Conservation (phyloP, 2,113 vertebrate species). For the Suncus etruscus region DNA sequence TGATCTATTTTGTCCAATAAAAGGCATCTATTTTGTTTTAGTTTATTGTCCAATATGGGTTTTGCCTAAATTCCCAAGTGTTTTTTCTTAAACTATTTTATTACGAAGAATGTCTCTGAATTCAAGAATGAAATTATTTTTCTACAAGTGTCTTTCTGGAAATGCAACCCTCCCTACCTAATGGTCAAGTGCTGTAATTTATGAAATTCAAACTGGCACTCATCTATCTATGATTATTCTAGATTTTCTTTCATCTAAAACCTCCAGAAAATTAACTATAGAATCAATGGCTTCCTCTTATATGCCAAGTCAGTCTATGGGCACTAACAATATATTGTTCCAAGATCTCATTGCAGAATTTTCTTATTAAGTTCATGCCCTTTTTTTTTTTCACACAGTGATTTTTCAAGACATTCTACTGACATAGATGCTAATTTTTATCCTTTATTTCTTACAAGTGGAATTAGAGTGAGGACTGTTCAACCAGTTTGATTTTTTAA, state of each 20-base stretch:
- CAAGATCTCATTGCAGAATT: constrained; percentile 42
- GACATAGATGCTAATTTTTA: constrained; percentile 68
- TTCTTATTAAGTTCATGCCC: constrained; percentile 60
- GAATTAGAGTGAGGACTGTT: constrained; percentile 59
- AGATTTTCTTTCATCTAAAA: constrained; percentile 55
- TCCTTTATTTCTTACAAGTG: constrained; percentile 66
- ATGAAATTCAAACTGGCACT: constrained; percentile 18
- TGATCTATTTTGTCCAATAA: neutral
- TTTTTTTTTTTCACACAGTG: constrained; percentile 48
- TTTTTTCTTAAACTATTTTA: constrained; percentile 29
- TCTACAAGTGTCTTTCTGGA: constrained; percentile 4
- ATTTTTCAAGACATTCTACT: constrained; percentile 64
- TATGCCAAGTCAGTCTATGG: neutral
- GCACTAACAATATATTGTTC: constrained; percentile 64
- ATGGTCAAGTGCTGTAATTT: constrained; percentile 31
- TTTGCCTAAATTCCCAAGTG: neutral
- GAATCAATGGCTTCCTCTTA: constrained; percentile 40
- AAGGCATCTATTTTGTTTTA: constrained; percentile 17
- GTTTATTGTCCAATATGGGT: neutral
- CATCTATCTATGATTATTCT: constrained; percentile 56
- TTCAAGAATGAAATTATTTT: constrained; percentile 61
- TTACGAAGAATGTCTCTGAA: constrained; percentile 43
- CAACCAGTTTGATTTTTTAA: neutral
- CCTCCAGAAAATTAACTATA: constrained; percentile 38
- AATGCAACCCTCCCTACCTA: neutral